A percentile compares a stretch with the other conserved stretches of the same genome.
Conservation (phyloP, 2,113 vertebrate genomes). For the Xiphophorus maculatus region DNA sequence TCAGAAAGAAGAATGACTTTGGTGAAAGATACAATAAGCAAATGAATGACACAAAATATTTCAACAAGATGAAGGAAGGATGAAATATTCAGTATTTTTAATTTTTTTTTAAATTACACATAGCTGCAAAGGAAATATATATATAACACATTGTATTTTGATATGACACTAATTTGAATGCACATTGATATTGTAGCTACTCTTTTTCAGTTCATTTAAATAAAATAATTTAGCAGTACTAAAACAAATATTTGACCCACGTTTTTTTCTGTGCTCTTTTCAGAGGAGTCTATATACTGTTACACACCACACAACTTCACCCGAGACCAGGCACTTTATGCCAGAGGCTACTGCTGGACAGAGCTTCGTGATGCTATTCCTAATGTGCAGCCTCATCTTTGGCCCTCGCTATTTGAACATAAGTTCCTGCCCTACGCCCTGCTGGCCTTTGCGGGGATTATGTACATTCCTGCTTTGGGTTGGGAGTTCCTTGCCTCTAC, state of each 20-base stretch:
- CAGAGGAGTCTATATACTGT: conserved; percentile 99
- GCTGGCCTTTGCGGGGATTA: conserved; percentile 96
- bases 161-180: not conserved
- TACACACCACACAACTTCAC: conserved; percentile 99
- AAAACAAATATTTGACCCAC: conserved; percentile 6
- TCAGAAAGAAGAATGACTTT: conserved; percentile 4
- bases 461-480: conserved; percentile 96
- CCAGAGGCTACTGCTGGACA: conserved; percentile 99
- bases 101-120: not conserved
- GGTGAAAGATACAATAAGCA: conserved; percentile 1
- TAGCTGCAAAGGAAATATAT: too few relatives aligned
- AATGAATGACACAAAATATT: conserved; percentile 12
- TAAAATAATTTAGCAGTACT: not conserved
- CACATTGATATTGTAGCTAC: not conserved
- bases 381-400: conserved; percentile 88
- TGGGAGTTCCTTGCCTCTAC: conserved; percentile 99
- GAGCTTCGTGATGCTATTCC: conserved; percentile 95
- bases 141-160: not conserved
- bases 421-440: conserved; percentile 98
- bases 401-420: conserved; percentile 96
- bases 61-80: not conserved
- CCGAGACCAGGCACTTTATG: conserved; percentile 97
- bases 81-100: not conserved
- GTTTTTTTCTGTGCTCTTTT: conserved; percentile 41
- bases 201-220: not conserved